phyloP scores from a whole-genome alignment of 35 echinoderm and acorn worm genomes.

The Apostichopus parvimensis region DNA sequence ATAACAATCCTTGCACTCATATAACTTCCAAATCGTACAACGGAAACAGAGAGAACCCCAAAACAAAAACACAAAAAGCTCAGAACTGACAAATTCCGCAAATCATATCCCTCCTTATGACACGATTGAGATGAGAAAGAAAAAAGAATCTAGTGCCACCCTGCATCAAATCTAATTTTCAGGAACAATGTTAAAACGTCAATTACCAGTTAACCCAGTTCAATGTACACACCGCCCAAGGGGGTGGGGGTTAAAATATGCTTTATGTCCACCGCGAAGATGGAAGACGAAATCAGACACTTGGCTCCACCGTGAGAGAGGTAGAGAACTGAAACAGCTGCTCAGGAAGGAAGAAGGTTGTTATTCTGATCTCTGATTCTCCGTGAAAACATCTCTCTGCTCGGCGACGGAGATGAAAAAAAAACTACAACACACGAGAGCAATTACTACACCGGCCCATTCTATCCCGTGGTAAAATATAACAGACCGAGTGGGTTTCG shows the following conservation, averaged over 20 bases:
- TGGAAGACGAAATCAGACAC: background rate
- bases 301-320: background rate
- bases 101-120: background rate
- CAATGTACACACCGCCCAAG: background rate
- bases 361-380: constrained; percentile 10
- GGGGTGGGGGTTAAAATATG: background rate
- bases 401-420: background rate
- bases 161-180: constrained; percentile 38
- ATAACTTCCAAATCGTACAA: background rate
- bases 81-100: background rate
- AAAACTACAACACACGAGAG: background rate
- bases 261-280: background rate
- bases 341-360: constrained; percentile 30
- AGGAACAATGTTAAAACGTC: constrained; percentile 43
- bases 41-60: background rate
- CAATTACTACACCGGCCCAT: background rate
- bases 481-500: background rate
- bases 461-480: background rate
- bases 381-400: background rate
- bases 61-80: background rate
- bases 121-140: background rate
- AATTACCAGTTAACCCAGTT: constrained; percentile 47
- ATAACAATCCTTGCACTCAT: background rate
- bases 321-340: constrained; percentile 15
- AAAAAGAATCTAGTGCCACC: background rate